Evolutionary conservation across 2,888 invertebrate genomes (phyloP), one percentile per base, ranked within the genome.

Genomic region (Machimus rusticus): DNA sequence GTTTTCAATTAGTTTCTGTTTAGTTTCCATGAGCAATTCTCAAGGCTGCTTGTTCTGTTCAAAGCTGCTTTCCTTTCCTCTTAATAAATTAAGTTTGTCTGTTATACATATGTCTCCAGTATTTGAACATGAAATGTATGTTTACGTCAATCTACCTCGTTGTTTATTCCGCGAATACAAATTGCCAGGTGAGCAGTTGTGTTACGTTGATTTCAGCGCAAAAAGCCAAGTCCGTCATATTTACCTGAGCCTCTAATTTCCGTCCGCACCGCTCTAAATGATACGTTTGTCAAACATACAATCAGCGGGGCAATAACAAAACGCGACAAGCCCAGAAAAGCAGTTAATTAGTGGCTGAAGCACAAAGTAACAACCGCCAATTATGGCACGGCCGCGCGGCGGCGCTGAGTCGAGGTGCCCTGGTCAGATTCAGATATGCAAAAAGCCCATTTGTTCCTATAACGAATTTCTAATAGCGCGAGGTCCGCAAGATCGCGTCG

Each of bases 391-490:
- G 31, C 66, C 14, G 39, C 5, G 31, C 66, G 6, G 39, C 5
- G 76, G 8, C 14, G 37, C 43, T 78, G 43, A 78, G 46, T 55
- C 39, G 82, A 34, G 28, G 28, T 81, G 82, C 82, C 34, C 37
- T 82, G 82, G 66, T 57, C 82, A 82, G 82, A 55, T 19, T 23
- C 23, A 66, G 66, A 79, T 84, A 84, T 66, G 66, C 37, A 84
- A 28, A 46, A 74, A 46, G 43, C 12, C 43, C 74, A 46, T 74
- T 85, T 85, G 74, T 74, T 74, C 46, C 74, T 74, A 74, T 85
- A 85, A 74, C 85, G 74, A 85, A 85, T 85, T 85, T 74, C 85
- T 85, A 85, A 85, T 85, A 74, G 85, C 46, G 43, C 23, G n/a
- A 14, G 28, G 43, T 85, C 74, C 74, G 74, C 39, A 9, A 28